Conservation (phyloP, 1,140 invertebrate species). For the Pantala flavescens region DNA sequence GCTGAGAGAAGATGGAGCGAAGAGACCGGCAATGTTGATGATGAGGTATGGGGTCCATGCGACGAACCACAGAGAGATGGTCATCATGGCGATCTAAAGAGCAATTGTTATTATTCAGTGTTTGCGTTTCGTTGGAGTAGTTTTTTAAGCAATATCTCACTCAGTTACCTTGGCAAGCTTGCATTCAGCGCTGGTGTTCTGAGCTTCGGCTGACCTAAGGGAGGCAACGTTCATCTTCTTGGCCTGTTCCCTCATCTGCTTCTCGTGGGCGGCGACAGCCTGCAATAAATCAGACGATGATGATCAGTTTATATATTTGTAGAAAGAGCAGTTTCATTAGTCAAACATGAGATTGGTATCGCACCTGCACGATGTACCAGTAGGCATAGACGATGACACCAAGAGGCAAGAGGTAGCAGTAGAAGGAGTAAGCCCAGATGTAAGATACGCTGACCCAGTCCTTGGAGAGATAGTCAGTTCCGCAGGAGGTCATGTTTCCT, state of each 20-base stretch:
- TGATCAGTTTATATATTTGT: not conserved
- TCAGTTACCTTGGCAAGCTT: conserved; percentile 45
- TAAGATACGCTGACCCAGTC: conserved; percentile 50
- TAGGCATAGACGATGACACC: conserved; percentile 59
- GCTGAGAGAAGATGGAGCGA: conserved; percentile 46
- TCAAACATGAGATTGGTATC: no score
- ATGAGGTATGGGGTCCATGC: conserved; percentile 65
- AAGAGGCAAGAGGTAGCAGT: conserved; percentile 52
- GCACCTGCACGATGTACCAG: conserved; percentile 55
- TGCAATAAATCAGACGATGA: conserved; percentile 22
- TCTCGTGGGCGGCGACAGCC: conserved; percentile 58
- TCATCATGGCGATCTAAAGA: conserved; percentile 55
- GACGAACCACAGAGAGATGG: conserved; percentile 62
- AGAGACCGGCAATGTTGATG: conserved; percentile 58
- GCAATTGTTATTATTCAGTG: not conserved
- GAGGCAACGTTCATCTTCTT: conserved; percentile 63
- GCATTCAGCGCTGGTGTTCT: conserved; percentile 49
- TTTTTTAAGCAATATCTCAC: not conserved
- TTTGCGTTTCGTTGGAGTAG: not conserved
- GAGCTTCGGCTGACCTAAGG: conserved; percentile 47
- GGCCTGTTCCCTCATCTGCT: conserved; percentile 56
- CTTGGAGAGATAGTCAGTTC: conserved; percentile 62
- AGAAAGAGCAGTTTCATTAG: no score
- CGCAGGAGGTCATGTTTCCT: conserved; percentile 69
- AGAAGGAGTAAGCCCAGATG: conserved; percentile 51